These are phyloP conservation scores for Synanthedon myopaeformis DNA, from an alignment of 2,888 invertebrate genomes.

Conservation along the genomic window DNA sequence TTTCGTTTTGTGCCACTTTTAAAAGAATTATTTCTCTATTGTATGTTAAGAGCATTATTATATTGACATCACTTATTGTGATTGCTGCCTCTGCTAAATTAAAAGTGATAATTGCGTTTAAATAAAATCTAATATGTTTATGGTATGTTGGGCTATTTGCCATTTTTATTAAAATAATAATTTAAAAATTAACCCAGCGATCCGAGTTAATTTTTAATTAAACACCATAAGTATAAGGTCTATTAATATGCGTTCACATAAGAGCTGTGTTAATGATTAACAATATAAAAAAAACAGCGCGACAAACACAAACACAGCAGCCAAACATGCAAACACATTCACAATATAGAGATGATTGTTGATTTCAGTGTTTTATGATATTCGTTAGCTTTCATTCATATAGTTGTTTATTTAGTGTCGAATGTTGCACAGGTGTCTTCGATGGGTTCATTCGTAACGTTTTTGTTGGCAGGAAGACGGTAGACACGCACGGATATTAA, in stretches of 20 bases:
- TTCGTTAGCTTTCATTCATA: constrained; percentile 61
- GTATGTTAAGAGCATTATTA: no score
- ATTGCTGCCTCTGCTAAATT: no score
- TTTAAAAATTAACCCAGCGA: no score
- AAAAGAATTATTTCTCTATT: no score
- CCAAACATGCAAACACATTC: constrained; percentile 65
- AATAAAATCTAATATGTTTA: no score
- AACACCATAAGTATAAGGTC: background rate
- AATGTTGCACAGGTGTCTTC: constrained; percentile 7
- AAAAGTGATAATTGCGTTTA: no score
- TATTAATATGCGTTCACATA: constrained; percentile 14
- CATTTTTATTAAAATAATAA: no score
- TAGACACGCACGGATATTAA: constrained; percentile 36
- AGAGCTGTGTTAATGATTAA: constrained; percentile 7
- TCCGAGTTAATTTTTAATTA: no score
- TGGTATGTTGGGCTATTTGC: no score
- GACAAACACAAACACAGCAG: constrained; percentile 57
- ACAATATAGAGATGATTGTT: constrained; percentile 37
- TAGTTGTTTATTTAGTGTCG: constrained; percentile 23
- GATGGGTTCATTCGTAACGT: constrained; percentile 27
- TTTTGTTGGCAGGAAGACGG: constrained; percentile 64
- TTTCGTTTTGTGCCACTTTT: no score
- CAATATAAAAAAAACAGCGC: constrained; percentile 25
- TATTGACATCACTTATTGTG: no score
- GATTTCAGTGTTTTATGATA: constrained; percentile 39